Percentiles rank a stretch among this genome's conserved stretches.
phyloP scores from a whole-genome alignment of 2,797 vertebrate genomes.

The Sphenopsis melanotis region DNA sequence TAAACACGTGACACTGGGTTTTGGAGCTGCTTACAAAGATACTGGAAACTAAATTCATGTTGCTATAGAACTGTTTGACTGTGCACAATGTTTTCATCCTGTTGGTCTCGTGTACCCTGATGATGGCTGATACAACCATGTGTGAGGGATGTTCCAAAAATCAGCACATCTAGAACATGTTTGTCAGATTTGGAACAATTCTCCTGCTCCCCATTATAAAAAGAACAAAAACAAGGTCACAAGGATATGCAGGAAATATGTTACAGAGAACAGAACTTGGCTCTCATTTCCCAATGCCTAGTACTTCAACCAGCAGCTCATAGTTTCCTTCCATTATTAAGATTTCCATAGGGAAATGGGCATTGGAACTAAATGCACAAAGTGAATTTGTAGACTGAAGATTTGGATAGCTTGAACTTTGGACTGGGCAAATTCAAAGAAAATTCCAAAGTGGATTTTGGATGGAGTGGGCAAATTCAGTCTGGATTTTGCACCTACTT shows the following conservation, averaged over 20 bases:
- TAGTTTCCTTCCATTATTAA: not conserved
- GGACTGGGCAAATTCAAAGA: not conserved
- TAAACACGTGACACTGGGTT: not conserved
- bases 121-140: not conserved
- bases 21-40: not conserved
- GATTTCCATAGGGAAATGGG: not conserved
- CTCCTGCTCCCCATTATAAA: not conserved
- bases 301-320: not conserved
- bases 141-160: not conserved
- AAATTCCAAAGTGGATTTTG: not conserved
- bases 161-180: not conserved
- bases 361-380: not conserved
- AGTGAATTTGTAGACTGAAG: not conserved
- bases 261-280: not conserved
- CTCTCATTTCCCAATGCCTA: not conserved
- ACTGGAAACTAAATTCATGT: not conserved
- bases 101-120: not conserved
- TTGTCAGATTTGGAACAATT: not conserved
- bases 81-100: not conserved
- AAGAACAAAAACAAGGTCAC: not conserved
- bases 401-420: not conserved
- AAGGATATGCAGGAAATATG: not conserved
- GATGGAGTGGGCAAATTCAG: not conserved
- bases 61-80: not conserved
- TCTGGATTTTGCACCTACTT: not conserved